Percentiles rank a stretch among this genome's conserved stretches.
Evolutionary conservation across 2,797 vertebrate genomes (phyloP).

Genomic region (Myioborus miniatus): DNA sequence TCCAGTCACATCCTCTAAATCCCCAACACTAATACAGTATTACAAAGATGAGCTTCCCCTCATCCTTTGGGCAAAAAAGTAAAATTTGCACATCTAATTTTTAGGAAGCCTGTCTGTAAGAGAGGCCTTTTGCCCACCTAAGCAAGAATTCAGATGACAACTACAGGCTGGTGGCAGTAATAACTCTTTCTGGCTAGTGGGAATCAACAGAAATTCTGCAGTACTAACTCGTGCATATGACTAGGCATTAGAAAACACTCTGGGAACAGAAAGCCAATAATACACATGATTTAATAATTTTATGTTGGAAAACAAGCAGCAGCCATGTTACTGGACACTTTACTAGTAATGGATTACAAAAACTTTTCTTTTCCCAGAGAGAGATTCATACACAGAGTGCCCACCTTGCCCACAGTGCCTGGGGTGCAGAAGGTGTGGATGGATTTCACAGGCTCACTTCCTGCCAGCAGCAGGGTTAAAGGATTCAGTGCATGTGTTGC

Average conservation of each 20-base stretch:
- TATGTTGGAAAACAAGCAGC: background rate
- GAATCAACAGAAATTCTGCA: background rate
- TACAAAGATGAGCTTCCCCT: background rate
- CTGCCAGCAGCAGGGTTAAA: background rate
- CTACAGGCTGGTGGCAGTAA: background rate
- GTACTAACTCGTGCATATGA: background rate
- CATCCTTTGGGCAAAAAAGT: background rate
- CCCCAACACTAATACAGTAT: background rate
- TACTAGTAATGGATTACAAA: background rate
- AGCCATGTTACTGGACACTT: background rate
- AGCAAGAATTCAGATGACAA: background rate
- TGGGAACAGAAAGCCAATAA: background rate
- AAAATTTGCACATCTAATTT: background rate
- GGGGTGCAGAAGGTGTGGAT: background rate
- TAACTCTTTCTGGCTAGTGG: background rate
- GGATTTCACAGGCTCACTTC: background rate
- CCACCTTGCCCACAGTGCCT: background rate
- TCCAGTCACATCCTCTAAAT: background rate
- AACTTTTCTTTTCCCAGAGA: background rate
- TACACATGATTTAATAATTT: background rate
- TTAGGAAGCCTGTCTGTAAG: background rate
- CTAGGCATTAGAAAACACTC: background rate
- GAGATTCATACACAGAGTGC: background rate
- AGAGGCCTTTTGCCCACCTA: background rate
- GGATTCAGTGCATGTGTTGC: background rate